A percentile compares a stretch with the other conserved stretches of the same genome.
Conservation (phyloP, 1,140 invertebrate genomes). For the Zaprionus africanus region DNA sequence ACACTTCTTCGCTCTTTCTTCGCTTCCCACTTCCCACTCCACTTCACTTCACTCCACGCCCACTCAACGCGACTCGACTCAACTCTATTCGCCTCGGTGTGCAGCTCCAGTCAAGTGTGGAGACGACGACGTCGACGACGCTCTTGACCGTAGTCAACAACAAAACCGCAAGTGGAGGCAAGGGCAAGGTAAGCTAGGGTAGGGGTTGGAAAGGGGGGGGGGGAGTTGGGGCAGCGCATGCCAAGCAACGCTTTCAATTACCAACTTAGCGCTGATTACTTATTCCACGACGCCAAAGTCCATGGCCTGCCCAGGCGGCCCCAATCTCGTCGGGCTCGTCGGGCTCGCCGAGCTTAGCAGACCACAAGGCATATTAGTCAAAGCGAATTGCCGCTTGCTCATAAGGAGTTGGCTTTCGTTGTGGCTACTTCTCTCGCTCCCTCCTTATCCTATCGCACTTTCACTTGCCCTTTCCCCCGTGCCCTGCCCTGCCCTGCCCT, state of each 20-base stretch:
- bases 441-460: conserved; percentile 54
- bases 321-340: neutral
- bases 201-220: neutral
- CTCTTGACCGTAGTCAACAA: conserved; percentile 61
- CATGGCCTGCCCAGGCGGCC: conserved; percentile 3
- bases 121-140: conserved; percentile 30
- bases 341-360: conserved; percentile 26
- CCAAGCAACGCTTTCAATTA: conserved; percentile 72
- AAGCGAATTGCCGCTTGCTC: conserved; percentile 53
- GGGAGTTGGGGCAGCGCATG: neutral
- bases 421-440: neutral
- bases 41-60: conserved; percentile 10
- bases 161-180: conserved; percentile 35
- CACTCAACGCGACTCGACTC: conserved; percentile 9
- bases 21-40: neutral
- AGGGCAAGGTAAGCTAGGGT: conserved; percentile 12
- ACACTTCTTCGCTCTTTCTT: conserved; percentile 26
- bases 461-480: conserved; percentile 37
- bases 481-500: neutral
- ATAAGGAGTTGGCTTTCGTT: conserved; percentile 55
- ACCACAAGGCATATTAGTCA: conserved; percentile 78
- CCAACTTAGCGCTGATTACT: conserved; percentile 81
- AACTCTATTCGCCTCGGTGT: conserved; percentile 17
- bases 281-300: conserved; percentile 67
- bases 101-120: conserved; percentile 51